phyloP scores from a whole-genome alignment of 1,140 invertebrate species.

The Procambarus clarkii region DNA sequence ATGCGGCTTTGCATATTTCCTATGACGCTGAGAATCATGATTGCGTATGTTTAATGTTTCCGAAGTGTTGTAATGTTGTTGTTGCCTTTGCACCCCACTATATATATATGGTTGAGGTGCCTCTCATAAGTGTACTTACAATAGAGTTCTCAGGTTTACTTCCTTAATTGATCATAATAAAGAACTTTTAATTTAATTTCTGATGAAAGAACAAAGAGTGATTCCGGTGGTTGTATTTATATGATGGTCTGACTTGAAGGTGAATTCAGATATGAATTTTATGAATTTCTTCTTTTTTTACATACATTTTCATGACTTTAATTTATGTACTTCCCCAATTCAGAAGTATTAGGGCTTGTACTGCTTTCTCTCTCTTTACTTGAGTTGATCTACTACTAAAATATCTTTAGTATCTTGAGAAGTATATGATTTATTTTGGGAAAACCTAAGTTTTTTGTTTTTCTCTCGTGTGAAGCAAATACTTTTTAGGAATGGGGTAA shows the following conservation, averaged over 20 bases:
- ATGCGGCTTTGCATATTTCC: constrained; percentile 2
- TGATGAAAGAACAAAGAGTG: neutral
- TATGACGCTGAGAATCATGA: neutral
- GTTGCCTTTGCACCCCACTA: neutral
- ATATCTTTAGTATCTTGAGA: neutral
- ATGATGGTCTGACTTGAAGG: neutral
- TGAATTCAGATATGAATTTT: neutral
- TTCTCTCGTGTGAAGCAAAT: neutral
- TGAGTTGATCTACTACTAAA: neutral
- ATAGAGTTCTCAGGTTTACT: constrained; percentile 6
- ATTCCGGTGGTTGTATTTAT: neutral
- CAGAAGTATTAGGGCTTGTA: neutral
- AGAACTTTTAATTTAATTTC: neutral
- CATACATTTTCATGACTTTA: neutral
- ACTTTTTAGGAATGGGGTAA: neutral
- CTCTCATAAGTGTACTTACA: constrained; percentile 12
- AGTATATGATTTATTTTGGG: neutral
- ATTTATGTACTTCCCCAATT: neutral
- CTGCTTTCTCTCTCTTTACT: neutral
- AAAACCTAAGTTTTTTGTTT: neutral
- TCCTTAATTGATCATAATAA: neutral
- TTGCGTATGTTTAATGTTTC: neutral
- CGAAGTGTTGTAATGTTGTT: constrained; percentile 2
- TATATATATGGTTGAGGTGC: neutral
- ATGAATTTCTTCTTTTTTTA: neutral